Evolutionary conservation across 2,888 invertebrate species (phyloP).

Genomic region (Therioaphis trifolii): DNA sequence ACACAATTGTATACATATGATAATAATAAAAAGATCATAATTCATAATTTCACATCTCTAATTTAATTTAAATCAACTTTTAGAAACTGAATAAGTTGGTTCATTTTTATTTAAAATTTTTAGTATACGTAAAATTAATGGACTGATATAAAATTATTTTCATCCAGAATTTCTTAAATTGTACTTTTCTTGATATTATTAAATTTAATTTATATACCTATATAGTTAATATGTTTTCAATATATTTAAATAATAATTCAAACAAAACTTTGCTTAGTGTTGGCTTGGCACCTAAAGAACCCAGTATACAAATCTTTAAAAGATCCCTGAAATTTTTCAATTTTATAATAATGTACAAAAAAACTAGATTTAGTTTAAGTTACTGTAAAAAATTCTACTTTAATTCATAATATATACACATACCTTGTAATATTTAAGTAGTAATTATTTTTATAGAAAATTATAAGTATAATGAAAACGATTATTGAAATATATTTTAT

Average conservation of each 20-base stretch:
- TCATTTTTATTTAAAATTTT: background rate
- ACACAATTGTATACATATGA: background rate
- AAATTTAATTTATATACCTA: slow-evolving; percentile 1
- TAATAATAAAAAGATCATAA: background rate
- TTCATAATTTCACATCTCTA: background rate
- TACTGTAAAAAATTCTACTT: too few species aligned
- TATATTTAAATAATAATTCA: background rate
- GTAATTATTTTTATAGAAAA: too few species aligned
- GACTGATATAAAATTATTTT: slow-evolving; percentile 30
- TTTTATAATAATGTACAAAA: too few species aligned
- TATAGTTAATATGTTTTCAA: background rate
- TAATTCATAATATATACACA: too few species aligned
- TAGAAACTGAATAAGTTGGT: background rate
- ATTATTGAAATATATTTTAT: too few species aligned
- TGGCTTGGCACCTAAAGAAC: too few species aligned
- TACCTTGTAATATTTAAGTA: too few species aligned
- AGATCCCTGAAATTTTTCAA: too few species aligned
- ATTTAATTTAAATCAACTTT: background rate
- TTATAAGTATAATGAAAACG: too few species aligned
- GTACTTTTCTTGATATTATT: background rate
- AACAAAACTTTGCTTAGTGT: background rate
- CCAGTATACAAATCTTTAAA: too few species aligned
- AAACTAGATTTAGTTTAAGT: too few species aligned
- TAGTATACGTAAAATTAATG: slow-evolving; percentile 44
- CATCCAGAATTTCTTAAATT: slow-evolving; percentile 16